Evolutionary conservation across 2,797 vertebrate genomes (phyloP), one percentile per base, ranked within the genome.

Genomic region (Muscicapa comitata): DNA sequence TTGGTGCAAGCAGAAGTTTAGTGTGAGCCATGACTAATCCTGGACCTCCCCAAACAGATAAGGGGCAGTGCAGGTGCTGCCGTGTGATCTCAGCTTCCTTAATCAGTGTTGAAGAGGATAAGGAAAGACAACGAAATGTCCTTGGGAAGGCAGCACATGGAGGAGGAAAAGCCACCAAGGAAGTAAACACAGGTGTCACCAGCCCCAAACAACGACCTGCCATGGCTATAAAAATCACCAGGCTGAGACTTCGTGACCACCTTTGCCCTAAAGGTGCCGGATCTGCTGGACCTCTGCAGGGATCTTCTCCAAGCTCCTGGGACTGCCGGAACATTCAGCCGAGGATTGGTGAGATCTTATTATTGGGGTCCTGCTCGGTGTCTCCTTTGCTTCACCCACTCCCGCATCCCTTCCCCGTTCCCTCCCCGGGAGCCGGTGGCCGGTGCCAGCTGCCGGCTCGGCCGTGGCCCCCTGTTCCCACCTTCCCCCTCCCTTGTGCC

Each of bases 311-410:
- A 20, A 23, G 3, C 28, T 62, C 38, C 42, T 6, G 3, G 40
- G 88, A 91, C 90, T 40, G 31, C 65, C 24, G 6, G 88, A 54
- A 68, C 67, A 10, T n/a, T 76, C 70, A 72, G 58, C 79, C 38
- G 11, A 93, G 93, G 96, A 96, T 95, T 96, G 96, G 96, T 96
- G 94, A 96, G 96, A 95, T 94, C 93, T 96, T 72, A 71, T 90
- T 96, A 50, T 3, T 1, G 57, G 89, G 78, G 24, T 73, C 57
- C 38, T 88, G 18, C 35, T 80, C 26, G 0, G 0, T 35, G 65
- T 83, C 50, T 84, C 61, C 85, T 81, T 48, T 15, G 5, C 53
- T 33, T 82, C 47, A 31, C 47, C 65, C 0, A 0, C n/a, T 87
- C 71, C 77, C 13, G 0, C 15, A 11, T 38, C 90, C 90, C 87